Percentiles rank a stretch among this genome's conserved stretches.
These are phyloP conservation scores for Melanitta fusca DNA, from an alignment of 2,797 vertebrate species.

Conservation along the genomic window DNA sequence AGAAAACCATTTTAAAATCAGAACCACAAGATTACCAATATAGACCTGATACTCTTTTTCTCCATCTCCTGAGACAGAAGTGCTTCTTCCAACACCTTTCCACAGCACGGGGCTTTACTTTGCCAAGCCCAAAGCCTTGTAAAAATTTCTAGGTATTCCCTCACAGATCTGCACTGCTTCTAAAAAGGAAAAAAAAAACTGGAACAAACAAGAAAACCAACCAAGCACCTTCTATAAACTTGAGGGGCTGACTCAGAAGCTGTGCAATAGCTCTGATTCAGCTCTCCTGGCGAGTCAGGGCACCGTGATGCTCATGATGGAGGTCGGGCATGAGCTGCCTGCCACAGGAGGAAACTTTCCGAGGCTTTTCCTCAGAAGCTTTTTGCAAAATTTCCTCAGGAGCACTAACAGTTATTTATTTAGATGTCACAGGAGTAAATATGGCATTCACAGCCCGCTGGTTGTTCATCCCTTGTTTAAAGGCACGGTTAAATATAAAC, in stretches of 20 bases:
- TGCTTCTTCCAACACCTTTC: not conserved
- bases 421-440: not conserved
- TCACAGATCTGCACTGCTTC: not conserved
- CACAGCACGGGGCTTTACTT: fast-evolving
- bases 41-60: not conserved
- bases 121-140: not conserved
- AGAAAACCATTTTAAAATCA: not conserved
- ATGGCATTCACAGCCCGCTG: not conserved
- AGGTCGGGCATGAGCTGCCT: not conserved
- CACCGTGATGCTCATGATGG: not conserved
- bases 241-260: slow-evolving; percentile 63
- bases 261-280: slow-evolving; percentile 48
- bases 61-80: not conserved
- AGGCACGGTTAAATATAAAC: slow-evolving; percentile 18
- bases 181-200: not conserved
- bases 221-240: not conserved
- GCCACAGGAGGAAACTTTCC: slow-evolving; percentile 49
- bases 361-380: not conserved
- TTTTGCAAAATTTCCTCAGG: not conserved
- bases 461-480: not conserved
- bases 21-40: not conserved
- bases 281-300: slow-evolving; percentile 52
- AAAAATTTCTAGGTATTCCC: not conserved
- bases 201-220: not conserved
- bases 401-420: slow-evolving; percentile 25